phyloP scores from a whole-genome alignment of 2,797 vertebrate genomes.

The Anolis apletophallus region DNA sequence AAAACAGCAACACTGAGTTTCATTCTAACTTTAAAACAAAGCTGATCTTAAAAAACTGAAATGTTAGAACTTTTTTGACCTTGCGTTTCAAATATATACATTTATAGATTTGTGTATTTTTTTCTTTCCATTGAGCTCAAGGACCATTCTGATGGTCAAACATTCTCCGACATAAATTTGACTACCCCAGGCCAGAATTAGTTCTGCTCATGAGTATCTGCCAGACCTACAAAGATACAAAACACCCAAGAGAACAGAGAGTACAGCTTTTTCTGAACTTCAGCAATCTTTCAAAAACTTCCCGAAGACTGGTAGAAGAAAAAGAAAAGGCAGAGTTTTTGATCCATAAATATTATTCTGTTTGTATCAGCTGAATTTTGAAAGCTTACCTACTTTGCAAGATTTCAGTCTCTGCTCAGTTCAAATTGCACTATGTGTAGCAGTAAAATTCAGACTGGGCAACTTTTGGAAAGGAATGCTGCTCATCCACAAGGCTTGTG shows the following conservation, averaged over 20 bases:
- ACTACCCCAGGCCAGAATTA: background rate
- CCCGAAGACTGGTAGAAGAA: background rate
- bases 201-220: background rate
- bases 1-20: rapidly evolving
- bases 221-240: background rate
- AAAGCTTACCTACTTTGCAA: constrained; percentile 44
- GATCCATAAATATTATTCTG: background rate
- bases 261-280: background rate
- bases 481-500: rapidly evolving
- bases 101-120: background rate
- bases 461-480: background rate
- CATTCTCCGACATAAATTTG: background rate
- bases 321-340: constrained; percentile 3
- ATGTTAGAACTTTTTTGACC: background rate
- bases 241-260: background rate
- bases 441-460: background rate
- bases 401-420: background rate
- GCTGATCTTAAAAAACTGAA: background rate
- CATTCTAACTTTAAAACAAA: background rate
- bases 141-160: background rate
- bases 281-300: background rate
- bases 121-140: background rate
- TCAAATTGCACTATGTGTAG: background rate
- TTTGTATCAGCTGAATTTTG: constrained; percentile 17
- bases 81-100: background rate